Evolutionary conservation across 2,888 invertebrate genomes (phyloP).

Genomic region (Eugnorisma glareosa): DNA sequence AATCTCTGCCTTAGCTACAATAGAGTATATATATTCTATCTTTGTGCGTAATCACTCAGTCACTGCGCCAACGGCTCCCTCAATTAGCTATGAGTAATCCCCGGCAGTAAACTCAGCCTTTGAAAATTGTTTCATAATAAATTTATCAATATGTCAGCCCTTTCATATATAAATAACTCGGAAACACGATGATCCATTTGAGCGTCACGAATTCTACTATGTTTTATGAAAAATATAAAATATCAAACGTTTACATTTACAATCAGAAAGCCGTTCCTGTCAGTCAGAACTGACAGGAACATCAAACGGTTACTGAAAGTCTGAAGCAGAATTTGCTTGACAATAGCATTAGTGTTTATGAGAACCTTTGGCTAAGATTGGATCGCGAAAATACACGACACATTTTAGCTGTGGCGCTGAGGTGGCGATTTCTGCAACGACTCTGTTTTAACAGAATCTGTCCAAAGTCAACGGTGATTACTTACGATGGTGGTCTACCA

Average conservation of each 20-base stretch:
- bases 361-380: neutral
- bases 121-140: conserved; percentile 45
- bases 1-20: neutral
- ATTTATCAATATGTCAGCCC: conserved; percentile 38
- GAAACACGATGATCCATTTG: conserved; percentile 22
- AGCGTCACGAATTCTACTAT: conserved; percentile 15
- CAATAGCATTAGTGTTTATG: neutral
- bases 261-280: conserved; percentile 22
- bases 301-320: conserved; percentile 35
- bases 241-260: conserved; percentile 49
- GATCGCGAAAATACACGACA: neutral
- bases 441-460: neutral
- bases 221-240: conserved; percentile 50
- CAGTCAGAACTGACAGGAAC: conserved; percentile 50
- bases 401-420: neutral
- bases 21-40: neutral
- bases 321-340: conserved; percentile 2
- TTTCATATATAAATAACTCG: conserved; percentile 45
- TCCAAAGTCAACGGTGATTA: neutral
- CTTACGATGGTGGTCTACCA: neutral
- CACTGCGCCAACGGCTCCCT: neutral
- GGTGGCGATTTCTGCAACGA: neutral
- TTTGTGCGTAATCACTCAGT: neutral
- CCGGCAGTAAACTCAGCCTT: conserved; percentile 4
- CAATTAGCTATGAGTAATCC: conserved; percentile 27